Conservation (phyloP, 2,797 vertebrate genomes). For the Echiichthys vipera region DNA sequence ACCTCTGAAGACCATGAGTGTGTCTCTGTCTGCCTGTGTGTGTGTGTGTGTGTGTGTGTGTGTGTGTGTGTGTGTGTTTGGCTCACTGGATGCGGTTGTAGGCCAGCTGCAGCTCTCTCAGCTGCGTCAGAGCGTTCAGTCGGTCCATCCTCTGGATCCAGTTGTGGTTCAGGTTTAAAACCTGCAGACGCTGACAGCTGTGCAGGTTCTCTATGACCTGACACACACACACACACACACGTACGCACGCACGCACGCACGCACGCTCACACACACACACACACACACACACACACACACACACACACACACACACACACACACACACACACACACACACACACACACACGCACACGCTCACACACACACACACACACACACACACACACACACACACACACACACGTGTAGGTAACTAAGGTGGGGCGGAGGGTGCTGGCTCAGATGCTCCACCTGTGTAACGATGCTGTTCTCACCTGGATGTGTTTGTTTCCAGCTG, state of each 20-base stretch:
- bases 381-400: no score
- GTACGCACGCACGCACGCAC: no score
- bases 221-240: constrained; percentile 9
- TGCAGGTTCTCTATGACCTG: constrained; percentile 42
- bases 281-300: no score
- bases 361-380: no score
- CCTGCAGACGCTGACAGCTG: constrained; percentile 21
- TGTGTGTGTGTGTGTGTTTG: neutral
- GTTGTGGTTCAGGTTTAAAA: constrained; percentile 30
- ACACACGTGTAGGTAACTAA: no score
- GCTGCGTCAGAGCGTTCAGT: constrained; percentile 82
- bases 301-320: no score
- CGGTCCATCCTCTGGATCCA: constrained; percentile 81
- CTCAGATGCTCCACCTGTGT: no score
- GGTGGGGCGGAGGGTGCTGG: no score
- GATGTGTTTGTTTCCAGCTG: constrained; percentile 11
- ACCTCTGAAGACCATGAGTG: no score
- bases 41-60: neutral
- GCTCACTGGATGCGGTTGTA: constrained; percentile 87
- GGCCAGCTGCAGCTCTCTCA: constrained; percentile 88
- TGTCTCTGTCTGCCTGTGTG: neutral
- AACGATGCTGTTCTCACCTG: constrained; percentile 27
- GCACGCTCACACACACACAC: no score
- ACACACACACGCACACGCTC: no score
- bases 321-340: no score